These are phyloP conservation scores for Leptinotarsa juncta DNA, from an alignment of 2,888 invertebrate species.

Conservation along the genomic window DNA sequence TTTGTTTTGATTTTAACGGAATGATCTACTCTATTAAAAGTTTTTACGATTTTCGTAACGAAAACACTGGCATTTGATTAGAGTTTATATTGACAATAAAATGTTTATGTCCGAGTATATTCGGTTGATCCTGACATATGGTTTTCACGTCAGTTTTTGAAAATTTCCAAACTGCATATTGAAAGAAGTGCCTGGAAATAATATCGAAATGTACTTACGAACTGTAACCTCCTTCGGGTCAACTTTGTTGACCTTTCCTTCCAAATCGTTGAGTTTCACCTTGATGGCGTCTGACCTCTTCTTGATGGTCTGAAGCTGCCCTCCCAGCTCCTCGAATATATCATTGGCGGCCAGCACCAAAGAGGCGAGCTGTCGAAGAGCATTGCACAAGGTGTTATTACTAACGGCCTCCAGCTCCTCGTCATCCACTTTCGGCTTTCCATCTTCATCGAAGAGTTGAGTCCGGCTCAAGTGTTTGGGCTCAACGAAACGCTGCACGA, in stretches of 20 bases:
- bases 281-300: constrained; percentile 80
- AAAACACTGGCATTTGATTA: too few species aligned
- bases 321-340: constrained; percentile 85
- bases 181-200: too few species aligned
- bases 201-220: constrained; percentile 78
- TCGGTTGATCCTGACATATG: too few species aligned
- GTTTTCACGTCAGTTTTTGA: too few species aligned
- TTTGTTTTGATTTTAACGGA: too few species aligned
- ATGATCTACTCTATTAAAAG: too few species aligned
- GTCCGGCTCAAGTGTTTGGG: constrained; percentile 83
- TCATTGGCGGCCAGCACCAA: constrained; percentile 86
- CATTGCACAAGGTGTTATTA: constrained; percentile 87
- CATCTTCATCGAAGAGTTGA: constrained; percentile 72
- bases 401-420: constrained; percentile 88
- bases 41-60: too few species aligned
- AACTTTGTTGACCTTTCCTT: constrained; percentile 77
- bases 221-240: constrained; percentile 93
- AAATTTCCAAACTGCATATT: too few species aligned
- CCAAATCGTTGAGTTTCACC: constrained; percentile 76
- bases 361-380: constrained; percentile 86
- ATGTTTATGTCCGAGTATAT: too few species aligned
- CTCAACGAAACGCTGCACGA: constrained; percentile 85
- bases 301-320: constrained; percentile 79
- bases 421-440: constrained; percentile 72
- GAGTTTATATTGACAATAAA: too few species aligned